These are phyloP conservation scores for Cichladusa arquata DNA, from an alignment of 2,113 vertebrate genomes.

Conservation along the genomic window DNA sequence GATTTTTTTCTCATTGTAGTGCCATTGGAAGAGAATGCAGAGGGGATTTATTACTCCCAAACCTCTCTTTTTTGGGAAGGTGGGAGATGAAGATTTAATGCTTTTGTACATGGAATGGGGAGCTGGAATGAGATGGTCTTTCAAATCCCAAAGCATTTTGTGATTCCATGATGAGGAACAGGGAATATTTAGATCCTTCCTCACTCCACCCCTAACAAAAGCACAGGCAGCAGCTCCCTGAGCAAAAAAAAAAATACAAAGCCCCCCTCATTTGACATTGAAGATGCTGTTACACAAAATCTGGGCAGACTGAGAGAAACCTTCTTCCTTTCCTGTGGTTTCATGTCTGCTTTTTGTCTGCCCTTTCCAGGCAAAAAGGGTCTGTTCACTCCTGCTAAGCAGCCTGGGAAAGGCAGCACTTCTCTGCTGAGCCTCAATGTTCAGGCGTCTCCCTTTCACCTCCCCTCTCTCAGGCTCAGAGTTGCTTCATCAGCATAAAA, in stretches of 20 bases:
- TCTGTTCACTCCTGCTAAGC: background rate
- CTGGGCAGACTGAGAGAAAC: background rate
- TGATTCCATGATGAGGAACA: background rate
- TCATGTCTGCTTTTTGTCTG: constrained; percentile 26
- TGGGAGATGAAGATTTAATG: background rate
- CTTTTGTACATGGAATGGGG: background rate
- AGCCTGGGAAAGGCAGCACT: background rate
- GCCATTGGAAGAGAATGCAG: background rate
- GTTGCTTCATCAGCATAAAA: constrained; percentile 24
- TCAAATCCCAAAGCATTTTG: background rate
- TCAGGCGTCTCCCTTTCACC: background rate
- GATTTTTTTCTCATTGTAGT: no score
- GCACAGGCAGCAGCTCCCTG: background rate
- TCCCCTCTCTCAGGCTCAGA: background rate
- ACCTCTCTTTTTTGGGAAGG: background rate
- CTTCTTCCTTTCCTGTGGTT: background rate
- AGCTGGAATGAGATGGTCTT: background rate
- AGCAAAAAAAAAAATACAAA: background rate
- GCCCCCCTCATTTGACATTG: background rate
- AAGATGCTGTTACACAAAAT: background rate
- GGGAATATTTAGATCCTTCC: background rate
- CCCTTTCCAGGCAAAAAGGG: background rate
- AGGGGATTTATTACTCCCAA: background rate
- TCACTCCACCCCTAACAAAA: background rate
- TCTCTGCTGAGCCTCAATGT: background rate